Percentiles rank a stretch among this genome's conserved stretches.
Conservation (phyloP, 2,113 vertebrate genomes). For the Aleadryas rufinucha region DNA sequence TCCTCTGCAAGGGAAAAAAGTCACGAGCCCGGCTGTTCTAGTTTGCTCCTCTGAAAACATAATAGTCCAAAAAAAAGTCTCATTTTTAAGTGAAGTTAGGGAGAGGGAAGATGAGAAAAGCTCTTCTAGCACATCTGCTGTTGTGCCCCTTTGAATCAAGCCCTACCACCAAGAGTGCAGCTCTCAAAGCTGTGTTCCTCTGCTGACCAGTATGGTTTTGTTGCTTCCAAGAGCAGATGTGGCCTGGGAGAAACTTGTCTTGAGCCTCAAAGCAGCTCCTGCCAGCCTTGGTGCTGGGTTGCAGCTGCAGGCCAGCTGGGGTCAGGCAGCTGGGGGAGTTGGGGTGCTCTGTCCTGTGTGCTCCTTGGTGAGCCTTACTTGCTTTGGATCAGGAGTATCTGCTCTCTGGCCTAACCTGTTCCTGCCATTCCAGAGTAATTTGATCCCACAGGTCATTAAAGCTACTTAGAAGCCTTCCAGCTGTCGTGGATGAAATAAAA, state of each 20-base stretch:
- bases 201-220: fast-evolving
- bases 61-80: neutral
- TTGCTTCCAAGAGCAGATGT: neutral
- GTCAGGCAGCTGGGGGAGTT: fast-evolving
- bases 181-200: neutral
- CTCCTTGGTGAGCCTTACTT: neutral
- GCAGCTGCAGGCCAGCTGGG: neutral
- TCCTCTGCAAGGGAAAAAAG: neutral
- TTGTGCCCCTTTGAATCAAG: neutral
- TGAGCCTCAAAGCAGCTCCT: neutral
- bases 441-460: neutral
- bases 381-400: neutral
- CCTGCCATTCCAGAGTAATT: neutral
- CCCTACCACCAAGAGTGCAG: neutral
- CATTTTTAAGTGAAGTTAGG: neutral
- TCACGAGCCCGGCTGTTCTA: neutral
- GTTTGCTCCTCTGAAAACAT: neutral
- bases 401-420: neutral
- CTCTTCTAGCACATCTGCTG: neutral
- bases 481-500: neutral
- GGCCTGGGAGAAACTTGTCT: neutral
- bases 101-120: neutral
- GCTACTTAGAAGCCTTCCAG: neutral
- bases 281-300: neutral
- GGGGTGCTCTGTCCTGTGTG: fast-evolving